Evolutionary conservation across 2,113 vertebrate genomes (phyloP), one percentile per base, ranked within the genome.

Genomic region (Bos javanicus): DNA sequence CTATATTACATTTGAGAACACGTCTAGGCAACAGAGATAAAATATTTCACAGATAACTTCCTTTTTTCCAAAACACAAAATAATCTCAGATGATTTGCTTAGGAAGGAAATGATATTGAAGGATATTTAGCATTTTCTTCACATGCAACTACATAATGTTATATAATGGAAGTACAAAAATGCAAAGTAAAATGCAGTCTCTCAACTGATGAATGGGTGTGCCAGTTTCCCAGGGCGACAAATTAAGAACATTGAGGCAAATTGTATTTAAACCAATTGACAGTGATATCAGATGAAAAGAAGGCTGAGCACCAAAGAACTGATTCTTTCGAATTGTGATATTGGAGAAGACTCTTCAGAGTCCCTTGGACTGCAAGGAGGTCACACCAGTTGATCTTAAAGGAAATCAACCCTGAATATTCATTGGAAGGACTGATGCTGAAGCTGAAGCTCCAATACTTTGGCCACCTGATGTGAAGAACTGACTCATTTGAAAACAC

Each of bases 21-120:
- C 92, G 92, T 96, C 36, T 78, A 95, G 86, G 39, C 62, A 96
- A 46, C 15, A 62, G 48, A 36, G 17, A 15, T 78, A 96, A 71
- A 95, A 62, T 48, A 90, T 67, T 60, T 85, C 19, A 84, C 59
- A 90, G 28, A 84, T 19, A 89, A 94, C 87, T 54, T 82, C 1
- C 60, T 94, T 82, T 83, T 91, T 57, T 96, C 62, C 26, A 96
- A 96, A 97, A 80, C 26, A 93, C 56, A 62, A 95, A 83, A 80
- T 28, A 52, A 21, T 12, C 25, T 56, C 19, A 21, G 10, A 56
- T 52, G 64, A 86, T 94, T 60, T 88, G 67, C 52, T 92, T 19
- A 6, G 36, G 97, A 96, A 87, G n/a, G 95, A 97, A 97, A 67
- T 50, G 16, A 36, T 48, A 52, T 14, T 56, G 12, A n/a, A 56